Conservation (phyloP, 2,797 vertebrate species). For the Podarcis siculus region DNA sequence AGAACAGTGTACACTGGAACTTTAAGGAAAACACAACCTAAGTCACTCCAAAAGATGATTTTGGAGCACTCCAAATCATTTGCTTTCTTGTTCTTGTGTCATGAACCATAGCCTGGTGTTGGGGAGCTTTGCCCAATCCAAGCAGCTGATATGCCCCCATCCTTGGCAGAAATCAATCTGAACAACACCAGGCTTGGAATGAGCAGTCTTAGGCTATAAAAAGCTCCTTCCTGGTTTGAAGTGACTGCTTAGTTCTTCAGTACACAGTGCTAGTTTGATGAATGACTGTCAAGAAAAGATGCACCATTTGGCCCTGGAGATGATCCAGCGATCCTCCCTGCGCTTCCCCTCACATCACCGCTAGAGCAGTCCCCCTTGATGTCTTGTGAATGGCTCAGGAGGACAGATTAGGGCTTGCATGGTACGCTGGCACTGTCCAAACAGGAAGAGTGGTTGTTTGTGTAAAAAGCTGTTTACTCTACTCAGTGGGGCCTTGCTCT, state of each 20-base stretch:
- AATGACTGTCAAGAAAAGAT: not conserved
- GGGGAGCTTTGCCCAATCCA: not conserved
- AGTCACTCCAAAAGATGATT: too few relatives aligned
- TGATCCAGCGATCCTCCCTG: not conserved
- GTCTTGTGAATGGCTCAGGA: not conserved
- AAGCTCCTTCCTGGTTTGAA: not conserved
- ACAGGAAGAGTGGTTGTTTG: not conserved
- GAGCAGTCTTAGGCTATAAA: not conserved
- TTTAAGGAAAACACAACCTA: too few relatives aligned
- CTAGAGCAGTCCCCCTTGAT: not conserved
- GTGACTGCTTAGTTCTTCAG: not conserved
- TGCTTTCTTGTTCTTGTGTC: too few relatives aligned
- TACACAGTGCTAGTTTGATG: too few relatives aligned
- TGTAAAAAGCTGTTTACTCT: not conserved
- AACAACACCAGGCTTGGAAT: not conserved
- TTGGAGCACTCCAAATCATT: too few relatives aligned
- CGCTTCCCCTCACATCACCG: not conserved
- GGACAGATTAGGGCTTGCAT: not conserved
- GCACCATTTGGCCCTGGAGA: not conserved
- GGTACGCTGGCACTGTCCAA: not conserved
- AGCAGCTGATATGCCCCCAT: not conserved
- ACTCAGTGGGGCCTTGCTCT: not conserved
- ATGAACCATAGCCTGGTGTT: too few relatives aligned
- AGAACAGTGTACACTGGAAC: too few relatives aligned
- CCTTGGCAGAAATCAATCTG: not conserved